Conservation (phyloP, 2,113 vertebrate genomes). For the Serilophus lunatus region DNA sequence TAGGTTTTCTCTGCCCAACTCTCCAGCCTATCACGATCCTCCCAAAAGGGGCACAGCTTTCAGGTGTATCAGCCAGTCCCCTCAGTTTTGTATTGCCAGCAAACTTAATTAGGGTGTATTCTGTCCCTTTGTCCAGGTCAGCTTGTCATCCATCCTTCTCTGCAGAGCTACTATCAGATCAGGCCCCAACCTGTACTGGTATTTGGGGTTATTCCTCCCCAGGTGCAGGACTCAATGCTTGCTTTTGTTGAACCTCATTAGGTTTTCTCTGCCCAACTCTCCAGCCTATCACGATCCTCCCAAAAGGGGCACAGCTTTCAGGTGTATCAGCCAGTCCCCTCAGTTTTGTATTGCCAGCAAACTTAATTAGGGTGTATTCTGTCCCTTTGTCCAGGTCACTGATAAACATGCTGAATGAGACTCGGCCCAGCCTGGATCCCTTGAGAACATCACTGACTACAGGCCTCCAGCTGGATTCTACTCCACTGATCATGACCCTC, state of each 20-base stretch:
- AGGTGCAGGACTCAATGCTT: background rate
- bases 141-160: background rate
- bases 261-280: background rate
- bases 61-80: too few relatives aligned
- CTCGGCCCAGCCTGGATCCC: background rate
- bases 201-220: background rate
- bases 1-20: background rate
- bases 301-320: background rate
- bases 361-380: background rate
- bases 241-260: background rate
- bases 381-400: background rate
- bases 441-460: background rate
- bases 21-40: background rate
- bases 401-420: background rate
- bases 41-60: background rate
- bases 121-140: background rate
- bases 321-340: too few relatives aligned
- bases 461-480: background rate
- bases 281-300: background rate
- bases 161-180: background rate
- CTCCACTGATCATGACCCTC: rapidly evolving
- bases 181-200: background rate
- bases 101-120: too few relatives aligned
- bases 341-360: background rate
- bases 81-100: background rate